Base-by-base conservation (phyloP, 2,888 invertebrate genomes). In the Galeruca laticollis region DNA sequence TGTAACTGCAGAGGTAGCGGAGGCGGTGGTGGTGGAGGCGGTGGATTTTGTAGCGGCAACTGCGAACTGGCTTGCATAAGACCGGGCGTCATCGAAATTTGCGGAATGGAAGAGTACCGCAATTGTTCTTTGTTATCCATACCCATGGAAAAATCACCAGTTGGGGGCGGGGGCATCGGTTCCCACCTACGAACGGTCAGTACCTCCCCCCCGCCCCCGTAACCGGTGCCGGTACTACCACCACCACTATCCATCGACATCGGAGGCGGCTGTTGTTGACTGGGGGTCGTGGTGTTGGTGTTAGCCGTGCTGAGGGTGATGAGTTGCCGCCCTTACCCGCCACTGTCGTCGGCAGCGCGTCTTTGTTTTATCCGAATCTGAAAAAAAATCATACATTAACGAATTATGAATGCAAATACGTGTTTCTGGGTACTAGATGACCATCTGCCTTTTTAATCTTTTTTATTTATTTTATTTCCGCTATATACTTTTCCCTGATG, bases 1-100 rank as follows among this genome's bases (percentile, higher is more conserved):
- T 93, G 90, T 86, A 91, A 90, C 87, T 92, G 92, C 82, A 91
- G 87, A 83, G 88, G 87, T 79, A 89, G 88, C 80, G 88, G 85
- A 86, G 87, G 87, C 86, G 87, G 87, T 85, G 87, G 86, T 84
- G 87, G 86, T 47, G 59, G 76, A 86, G 68, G 75, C 52, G 60
- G 76, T 86, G 64, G 66, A 51, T 59, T 66, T 47, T 59, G 62
- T 18, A 57, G 35, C 49, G 69, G 69, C 31, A 60, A 40, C 8
- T 67, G 70, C 52, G 75, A 40, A 60, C 63, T 18, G 37, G 60
- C 63, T 49, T 66, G 68, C 15, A 56, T 82, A 81, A 80, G 78
- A 81, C 81, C 77, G 81, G 80, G 81, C 76, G 80, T 80, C 77
- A 80, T 79, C 75, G 82, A 77, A 62, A 79, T 78, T 71, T 81